Evolutionary conservation across 2,888 invertebrate species (phyloP), one percentile per base, ranked within the genome.

Genomic region (Formica aserva): DNA sequence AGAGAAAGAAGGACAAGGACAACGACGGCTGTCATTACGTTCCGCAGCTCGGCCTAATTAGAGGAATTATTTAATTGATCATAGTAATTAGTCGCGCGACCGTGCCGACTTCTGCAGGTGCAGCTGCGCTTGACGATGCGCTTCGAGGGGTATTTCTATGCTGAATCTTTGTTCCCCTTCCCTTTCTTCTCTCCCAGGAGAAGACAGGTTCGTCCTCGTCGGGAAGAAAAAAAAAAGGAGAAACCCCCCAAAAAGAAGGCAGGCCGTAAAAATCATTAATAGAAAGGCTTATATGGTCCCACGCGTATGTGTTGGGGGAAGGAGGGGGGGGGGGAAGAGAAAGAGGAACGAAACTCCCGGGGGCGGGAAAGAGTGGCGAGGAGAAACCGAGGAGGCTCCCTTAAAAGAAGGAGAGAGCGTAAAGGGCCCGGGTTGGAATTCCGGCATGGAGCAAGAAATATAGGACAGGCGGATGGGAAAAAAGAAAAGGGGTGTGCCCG

Each of bases 231-330:
- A 87, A 78, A 69, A 78, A 69, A 75, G 84, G 82, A 81, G 85
- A 84, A 81, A 57, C 82, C 85, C 86, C 88, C 35, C 32, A 86
- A 84, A 48, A 82, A 71, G 57, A 87, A 84, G 87, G 85, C 85
- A 60, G 85, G 86, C 89, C 91, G 90, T 91, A 91, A 92, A 91
- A 89, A 90, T 92, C 92, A 92, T 92, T 92, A 91, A 91, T 90
- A 91, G 91, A 90, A 92, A 92, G 90, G 89, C 88, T 91, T 90
- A 89, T 89, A 87, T 77, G 84, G 85, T 86, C 62, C 63, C 32
- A 66, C 35, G 38, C 78, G 84, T 86, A 82, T 87, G 85, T 84
- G 85, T 60, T 48, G 75, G 77, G 32, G 0, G 87, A 85, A 86
- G 26, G n/a, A 1, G 3, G 55, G 1, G n/a, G 4, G 3, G 55